A percentile compares a stretch with the other conserved stretches of the same genome.
These are phyloP conservation scores for Zoanthus solanderi DNA, from an alignment of 92 coral and sea anemone species.

Conservation along the genomic window DNA sequence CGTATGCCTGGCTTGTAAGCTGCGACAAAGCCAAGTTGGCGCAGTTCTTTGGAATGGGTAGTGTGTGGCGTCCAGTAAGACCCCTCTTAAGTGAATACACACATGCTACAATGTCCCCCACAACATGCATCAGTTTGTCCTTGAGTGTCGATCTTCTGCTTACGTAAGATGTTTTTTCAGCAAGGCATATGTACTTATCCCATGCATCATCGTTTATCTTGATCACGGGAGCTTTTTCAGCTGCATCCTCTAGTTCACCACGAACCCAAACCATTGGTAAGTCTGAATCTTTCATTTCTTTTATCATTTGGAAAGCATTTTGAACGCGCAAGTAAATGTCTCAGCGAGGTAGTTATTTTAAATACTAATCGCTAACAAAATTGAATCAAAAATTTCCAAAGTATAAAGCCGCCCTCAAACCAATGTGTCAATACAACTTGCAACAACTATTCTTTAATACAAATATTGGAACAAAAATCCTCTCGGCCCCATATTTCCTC, in stretches of 20 bases:
- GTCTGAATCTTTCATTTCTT: not conserved
- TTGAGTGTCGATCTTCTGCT: not conserved
- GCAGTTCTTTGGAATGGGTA: conserved; percentile 59
- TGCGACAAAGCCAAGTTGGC: conserved; percentile 28
- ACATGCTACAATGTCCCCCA: conserved; percentile 23
- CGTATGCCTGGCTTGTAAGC: not conserved
- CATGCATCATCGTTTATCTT: conserved; percentile 61
- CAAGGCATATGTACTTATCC: conserved; percentile 59
- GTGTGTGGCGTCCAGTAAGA: conserved; percentile 55
- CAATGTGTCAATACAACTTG: too few relatives aligned
- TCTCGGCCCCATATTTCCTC: too few relatives aligned
- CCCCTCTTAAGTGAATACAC: conserved; percentile 55
- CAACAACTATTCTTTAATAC: too few relatives aligned
- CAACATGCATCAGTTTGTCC: too few relatives aligned
- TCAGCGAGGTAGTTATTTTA: too few relatives aligned
- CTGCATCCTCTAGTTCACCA: conserved; percentile 64
- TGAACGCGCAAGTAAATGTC: too few relatives aligned
- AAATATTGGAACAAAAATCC: too few relatives aligned
- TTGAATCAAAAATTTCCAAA: too few relatives aligned
- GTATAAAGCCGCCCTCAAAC: too few relatives aligned
- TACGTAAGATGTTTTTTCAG: conserved; percentile 36
- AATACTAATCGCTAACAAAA: too few relatives aligned
- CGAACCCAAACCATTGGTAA: conserved; percentile 62
- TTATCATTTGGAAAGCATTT: too few relatives aligned
- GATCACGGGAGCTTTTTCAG: conserved; percentile 66